Evolutionary conservation across 2,113 vertebrate species (phyloP).

Genomic region (Pardalotus punctatus): DNA sequence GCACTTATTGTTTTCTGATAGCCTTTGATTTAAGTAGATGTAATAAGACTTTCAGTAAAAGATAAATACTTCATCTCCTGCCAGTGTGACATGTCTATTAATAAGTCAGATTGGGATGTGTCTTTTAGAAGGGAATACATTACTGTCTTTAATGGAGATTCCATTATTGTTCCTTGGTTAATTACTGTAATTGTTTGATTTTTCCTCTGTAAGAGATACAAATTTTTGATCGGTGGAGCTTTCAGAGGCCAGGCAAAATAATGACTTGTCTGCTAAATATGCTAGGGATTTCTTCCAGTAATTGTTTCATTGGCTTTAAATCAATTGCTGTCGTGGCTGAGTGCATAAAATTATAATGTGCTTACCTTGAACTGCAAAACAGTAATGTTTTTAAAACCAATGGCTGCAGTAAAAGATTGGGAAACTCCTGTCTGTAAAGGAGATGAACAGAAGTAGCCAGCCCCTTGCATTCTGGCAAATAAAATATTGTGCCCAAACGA

Average conservation of each 20-base stretch:
- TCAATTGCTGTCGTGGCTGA: not conserved
- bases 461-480: not conserved
- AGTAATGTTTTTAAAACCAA: not conserved
- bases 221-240: not conserved
- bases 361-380: not conserved
- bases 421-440: not conserved
- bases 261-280: not conserved
- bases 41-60: not conserved
- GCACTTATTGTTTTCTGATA: not conserved
- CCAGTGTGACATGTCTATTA: not conserved
- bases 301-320: not conserved
- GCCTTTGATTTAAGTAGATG: not conserved
- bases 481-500: not conserved
- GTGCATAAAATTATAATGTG: not conserved
- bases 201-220: not conserved
- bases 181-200: constrained; percentile 8
- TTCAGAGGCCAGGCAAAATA: not conserved
- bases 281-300: not conserved
- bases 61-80: not conserved
- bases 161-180: not conserved
- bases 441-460: not conserved
- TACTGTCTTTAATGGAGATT: not conserved
- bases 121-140: not conserved
- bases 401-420: not conserved
- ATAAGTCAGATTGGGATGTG: not conserved